A percentile compares a stretch with the other conserved stretches of the same genome.
phyloP scores from a whole-genome alignment of 2,113 vertebrate species.

The Entomyzon cyanotis region DNA sequence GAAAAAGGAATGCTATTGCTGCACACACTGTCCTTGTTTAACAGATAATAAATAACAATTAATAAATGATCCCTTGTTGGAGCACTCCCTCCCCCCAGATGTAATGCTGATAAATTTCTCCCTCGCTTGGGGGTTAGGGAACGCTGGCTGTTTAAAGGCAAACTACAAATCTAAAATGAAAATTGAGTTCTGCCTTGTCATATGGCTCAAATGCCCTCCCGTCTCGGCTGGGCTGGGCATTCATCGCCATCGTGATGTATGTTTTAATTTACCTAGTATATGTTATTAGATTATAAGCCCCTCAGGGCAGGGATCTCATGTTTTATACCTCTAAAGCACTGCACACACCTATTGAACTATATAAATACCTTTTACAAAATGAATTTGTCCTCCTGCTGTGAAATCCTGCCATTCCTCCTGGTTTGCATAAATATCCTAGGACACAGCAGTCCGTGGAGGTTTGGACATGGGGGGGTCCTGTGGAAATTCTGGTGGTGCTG shows the following conservation, averaged over 20 bases:
- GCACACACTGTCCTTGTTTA: slow-evolving; percentile 60
- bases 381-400: slow-evolving; percentile 70
- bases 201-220: slow-evolving; percentile 50
- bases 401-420: slow-evolving; percentile 56
- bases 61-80: slow-evolving; percentile 61
- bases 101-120: slow-evolving; percentile 62
- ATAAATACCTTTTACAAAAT: slow-evolving; percentile 70
- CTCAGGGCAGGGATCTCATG: slow-evolving; percentile 58
- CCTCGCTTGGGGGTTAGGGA: slow-evolving; percentile 49
- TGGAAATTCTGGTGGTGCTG: background rate
- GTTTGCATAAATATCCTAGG: slow-evolving; percentile 57
- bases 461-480: background rate
- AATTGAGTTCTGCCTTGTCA: slow-evolving; percentile 70
- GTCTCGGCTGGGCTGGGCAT: slow-evolving; percentile 49
- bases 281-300: slow-evolving; percentile 68
- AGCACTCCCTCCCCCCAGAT: slow-evolving; percentile 59
- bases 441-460: background rate
- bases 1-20: slow-evolving; percentile 51
- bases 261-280: slow-evolving; percentile 69
- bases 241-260: slow-evolving; percentile 44
- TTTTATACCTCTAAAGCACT: slow-evolving; percentile 64
- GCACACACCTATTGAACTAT: slow-evolving; percentile 64
- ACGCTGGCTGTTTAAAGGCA: slow-evolving; percentile 53
- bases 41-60: slow-evolving; percentile 75
- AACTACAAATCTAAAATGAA: slow-evolving; percentile 67